Conservation (phyloP, 2,797 vertebrate genomes). For the Decapterus maruadsi region DNA sequence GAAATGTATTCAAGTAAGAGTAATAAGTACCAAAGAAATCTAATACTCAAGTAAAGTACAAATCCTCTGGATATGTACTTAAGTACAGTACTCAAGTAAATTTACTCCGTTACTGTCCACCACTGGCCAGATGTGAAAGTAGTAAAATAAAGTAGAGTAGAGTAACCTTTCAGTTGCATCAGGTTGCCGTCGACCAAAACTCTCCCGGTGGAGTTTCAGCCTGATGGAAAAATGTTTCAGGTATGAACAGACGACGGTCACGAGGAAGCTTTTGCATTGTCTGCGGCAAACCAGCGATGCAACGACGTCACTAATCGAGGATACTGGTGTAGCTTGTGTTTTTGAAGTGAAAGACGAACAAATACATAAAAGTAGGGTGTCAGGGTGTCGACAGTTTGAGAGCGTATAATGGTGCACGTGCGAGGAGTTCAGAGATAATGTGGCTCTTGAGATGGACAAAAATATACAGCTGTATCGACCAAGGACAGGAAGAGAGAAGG, state of each 20-base stretch:
- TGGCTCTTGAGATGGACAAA: constrained; percentile 44
- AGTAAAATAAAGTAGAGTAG: background rate
- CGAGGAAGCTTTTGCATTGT: constrained; percentile 13
- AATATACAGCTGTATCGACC: constrained; percentile 54
- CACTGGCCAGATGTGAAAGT: no score
- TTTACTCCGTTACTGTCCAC: no score
- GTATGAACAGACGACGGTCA: background rate
- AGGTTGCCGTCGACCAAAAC: background rate
- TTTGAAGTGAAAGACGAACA: background rate
- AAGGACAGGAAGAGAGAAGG: constrained; percentile 61
- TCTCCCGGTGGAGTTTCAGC: background rate
- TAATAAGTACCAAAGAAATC: no score
- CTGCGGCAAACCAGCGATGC: background rate
- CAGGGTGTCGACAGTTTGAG: background rate
- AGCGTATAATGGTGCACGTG: background rate
- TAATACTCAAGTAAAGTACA: no score
- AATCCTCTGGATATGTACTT: no score
- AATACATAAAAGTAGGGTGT: background rate
- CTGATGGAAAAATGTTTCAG: background rate
- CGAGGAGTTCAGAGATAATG: constrained; percentile 12
- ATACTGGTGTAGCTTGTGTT: background rate
- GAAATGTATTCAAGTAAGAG: no score
- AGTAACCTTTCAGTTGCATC: constrained; percentile 5
- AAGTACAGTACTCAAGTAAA: no score
- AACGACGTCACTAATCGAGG: background rate